Base-by-base conservation (phyloP, 2,888 invertebrate genomes). In the Leucophora obtusa region DNA sequence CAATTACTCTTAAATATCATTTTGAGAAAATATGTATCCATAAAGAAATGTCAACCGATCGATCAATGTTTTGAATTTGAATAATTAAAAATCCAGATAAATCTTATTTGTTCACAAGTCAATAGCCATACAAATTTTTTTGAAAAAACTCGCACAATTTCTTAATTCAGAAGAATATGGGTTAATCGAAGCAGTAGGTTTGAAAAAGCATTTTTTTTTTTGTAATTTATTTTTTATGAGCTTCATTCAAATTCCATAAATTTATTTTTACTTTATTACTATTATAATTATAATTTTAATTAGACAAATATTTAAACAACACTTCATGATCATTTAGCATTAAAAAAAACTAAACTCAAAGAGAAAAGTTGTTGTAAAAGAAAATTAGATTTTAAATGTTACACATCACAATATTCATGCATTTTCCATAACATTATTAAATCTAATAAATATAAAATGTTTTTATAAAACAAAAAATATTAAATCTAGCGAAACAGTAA, bases 221-320 rank as follows among this genome's bases (percentile, higher is more conserved):
- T 28, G 4, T 28, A 28, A n/a, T n/a, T n/a, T 28, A 7, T 28
- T 6, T 28, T 28, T 10, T 18, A 21, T 53, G 43, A 43, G 59
- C 38, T 59, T 59, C 53, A 68, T 68, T 74, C 15, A 74, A 74
- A 74, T 68, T 10, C 60, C 33, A 69, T 56, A 50, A 50, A 59
- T 62, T 60, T 60, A 15, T 54, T 35, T 56, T 5, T 21, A 69
- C 50, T 69, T 43, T 69, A n/a, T n/a, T n/a, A 62, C 62, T 54
- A 69, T 68, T 56, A 69, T 47, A 69, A 75, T 62, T 75, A 75
- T 62, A 69, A 47, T 14, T 18, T 17, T 47, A 66, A 53, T 74
- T 24, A 62, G 35, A 62, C 17, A 75, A 69, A 75, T 56, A 59
- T 68, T 60, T 74, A 65, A 14, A 65, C 66, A 74, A 74, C 74